Conservation (phyloP, 2,113 vertebrate species). For the Podarcis muralis region DNA sequence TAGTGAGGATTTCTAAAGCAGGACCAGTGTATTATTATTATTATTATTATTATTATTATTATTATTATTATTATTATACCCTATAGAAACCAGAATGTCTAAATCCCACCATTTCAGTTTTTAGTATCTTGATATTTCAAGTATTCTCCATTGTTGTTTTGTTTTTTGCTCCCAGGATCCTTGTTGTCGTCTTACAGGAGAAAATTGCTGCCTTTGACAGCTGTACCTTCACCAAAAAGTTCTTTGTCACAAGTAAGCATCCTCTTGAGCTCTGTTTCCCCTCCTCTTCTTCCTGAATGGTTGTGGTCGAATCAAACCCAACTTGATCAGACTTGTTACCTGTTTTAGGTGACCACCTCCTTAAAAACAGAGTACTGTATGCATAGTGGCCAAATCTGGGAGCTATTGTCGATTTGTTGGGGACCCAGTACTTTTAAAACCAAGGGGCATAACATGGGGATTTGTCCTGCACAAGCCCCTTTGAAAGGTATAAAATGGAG, state of each 20-base stretch:
- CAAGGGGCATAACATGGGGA: neutral
- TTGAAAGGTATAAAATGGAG: too few species aligned
- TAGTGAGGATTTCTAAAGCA: too few species aligned
- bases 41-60: too few species aligned
- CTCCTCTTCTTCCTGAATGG: neutral
- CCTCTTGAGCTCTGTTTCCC: neutral
- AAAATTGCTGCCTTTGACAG: slow-evolving; percentile 99
- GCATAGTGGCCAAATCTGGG: neutral
- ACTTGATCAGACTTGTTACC: neutral
- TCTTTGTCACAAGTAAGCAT: slow-evolving; percentile 97
- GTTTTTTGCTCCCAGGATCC: slow-evolving; percentile 82
- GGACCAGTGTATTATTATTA: too few species aligned
- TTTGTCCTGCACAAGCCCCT: neutral
- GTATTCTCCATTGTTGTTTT: neutral
- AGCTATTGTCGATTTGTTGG: neutral
- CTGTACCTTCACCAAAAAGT: slow-evolving; percentile 98
- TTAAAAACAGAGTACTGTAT: neutral
- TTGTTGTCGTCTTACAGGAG: slow-evolving; percentile 94
- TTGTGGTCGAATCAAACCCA: neutral
- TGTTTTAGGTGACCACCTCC: too few species aligned
- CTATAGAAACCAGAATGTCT: neutral
- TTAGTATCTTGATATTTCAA: neutral
- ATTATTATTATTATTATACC: too few species aligned
- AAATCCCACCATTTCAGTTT: neutral
- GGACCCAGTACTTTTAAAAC: fast-evolving